Conservation (phyloP, 2,797 vertebrate genomes). For the Etheostoma nigrum region DNA sequence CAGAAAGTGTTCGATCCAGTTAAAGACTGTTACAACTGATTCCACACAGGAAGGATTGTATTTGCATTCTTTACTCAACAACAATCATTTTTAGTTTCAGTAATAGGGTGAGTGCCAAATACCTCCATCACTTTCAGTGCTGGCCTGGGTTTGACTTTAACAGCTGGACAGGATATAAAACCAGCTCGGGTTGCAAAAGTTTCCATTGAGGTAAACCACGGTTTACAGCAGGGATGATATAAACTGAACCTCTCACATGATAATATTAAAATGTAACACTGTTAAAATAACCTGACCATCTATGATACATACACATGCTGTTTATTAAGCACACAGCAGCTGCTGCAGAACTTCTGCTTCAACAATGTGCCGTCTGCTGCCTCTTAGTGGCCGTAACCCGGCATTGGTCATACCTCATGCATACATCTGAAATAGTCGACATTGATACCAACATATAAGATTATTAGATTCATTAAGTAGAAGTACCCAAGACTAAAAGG, state of each 20-base stretch:
- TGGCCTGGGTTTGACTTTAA: neutral
- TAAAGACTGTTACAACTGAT: neutral
- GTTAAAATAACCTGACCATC: neutral
- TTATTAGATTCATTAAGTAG: neutral
- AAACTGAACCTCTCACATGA: neutral
- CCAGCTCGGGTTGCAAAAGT: neutral
- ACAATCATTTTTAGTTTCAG: neutral
- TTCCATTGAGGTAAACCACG: neutral
- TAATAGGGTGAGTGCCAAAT: neutral
- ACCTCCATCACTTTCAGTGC: neutral
- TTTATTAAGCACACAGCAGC: neutral
- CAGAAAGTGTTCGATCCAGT: neutral
- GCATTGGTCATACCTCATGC: neutral
- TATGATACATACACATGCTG: too few relatives aligned
- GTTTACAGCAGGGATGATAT: too few relatives aligned
- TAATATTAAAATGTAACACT: neutral
- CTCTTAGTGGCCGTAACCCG: slow-evolving; percentile 22
- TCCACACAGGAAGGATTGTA: neutral
- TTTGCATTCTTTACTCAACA: neutral
- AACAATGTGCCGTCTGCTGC: slow-evolving; percentile 24
- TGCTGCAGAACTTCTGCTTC: neutral
- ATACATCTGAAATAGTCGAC: neutral
- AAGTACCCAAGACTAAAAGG: slow-evolving; percentile 47
- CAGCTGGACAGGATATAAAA: slow-evolving; percentile 15
- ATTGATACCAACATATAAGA: neutral